Evolutionary conservation across 2,113 vertebrate species (phyloP).

Genomic region (Oncorhynchus mykiss): DNA sequence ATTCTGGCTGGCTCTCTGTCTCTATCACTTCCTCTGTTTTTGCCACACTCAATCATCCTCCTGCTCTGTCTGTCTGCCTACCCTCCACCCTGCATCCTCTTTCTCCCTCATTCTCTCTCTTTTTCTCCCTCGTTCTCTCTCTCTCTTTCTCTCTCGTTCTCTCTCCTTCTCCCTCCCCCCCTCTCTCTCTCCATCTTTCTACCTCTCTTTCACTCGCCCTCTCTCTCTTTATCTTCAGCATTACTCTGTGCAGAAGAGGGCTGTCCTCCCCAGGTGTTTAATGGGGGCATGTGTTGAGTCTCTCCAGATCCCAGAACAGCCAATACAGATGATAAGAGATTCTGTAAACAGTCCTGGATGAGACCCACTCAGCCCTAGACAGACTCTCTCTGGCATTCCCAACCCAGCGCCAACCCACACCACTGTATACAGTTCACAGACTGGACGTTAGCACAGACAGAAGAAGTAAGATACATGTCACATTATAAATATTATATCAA

Average conservation of each 20-base stretch:
- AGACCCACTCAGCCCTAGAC: background rate
- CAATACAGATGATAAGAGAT: constrained; percentile 52
- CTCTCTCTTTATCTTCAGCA: constrained; percentile 2
- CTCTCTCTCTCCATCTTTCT: background rate
- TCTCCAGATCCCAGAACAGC: constrained; percentile 56
- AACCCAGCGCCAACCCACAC: constrained; percentile 3
- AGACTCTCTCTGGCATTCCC: constrained; percentile 3
- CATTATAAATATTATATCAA: constrained; percentile 62
- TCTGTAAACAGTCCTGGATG: constrained; percentile 1
- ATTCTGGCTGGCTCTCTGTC: constrained; percentile 68
- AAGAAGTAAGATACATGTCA: constrained; percentile 59
- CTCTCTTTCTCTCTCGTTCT: background rate
- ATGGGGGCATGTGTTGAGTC: constrained; percentile 51
- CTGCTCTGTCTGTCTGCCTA: constrained; percentile 56
- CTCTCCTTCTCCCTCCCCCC: constrained; percentile 2
- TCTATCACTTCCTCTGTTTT: constrained; percentile 76
- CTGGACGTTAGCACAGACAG: constrained; percentile 48
- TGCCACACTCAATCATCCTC: constrained; percentile 61
- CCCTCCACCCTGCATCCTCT: constrained; percentile 32
- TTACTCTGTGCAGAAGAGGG: no score
- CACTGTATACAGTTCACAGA: constrained; percentile 37
- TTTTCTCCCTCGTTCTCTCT: background rate
- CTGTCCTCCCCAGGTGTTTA: constrained; percentile 46
- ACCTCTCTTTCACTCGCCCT: background rate
- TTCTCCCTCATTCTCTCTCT: background rate